These are phyloP conservation scores for Caenorhabditis inopinata DNA, from an alignment of 1,140 invertebrate species.

Conservation along the genomic window DNA sequence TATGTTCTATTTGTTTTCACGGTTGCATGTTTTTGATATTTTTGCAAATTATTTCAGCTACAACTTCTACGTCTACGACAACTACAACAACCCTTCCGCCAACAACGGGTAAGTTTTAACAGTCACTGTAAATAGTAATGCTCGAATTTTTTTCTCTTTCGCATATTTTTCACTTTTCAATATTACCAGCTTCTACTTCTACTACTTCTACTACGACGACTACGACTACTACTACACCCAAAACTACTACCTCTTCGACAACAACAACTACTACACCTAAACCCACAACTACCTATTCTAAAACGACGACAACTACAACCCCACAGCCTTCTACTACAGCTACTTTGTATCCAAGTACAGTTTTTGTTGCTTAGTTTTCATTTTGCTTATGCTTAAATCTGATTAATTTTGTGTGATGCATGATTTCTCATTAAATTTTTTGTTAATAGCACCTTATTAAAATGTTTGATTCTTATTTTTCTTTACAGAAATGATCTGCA, in stretches of 20 bases:
- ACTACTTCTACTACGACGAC: background rate
- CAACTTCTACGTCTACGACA: background rate
- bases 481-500: background rate
- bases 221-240: background rate
- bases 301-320: background rate
- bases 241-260: background rate
- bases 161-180: constrained; percentile 5
- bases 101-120: constrained; percentile 30
- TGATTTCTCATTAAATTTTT: background rate
- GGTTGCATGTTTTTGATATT: background rate
- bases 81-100: constrained; percentile 17
- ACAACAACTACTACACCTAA: constrained; percentile 20
- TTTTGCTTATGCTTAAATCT: background rate
- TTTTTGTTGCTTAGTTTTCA: background rate
- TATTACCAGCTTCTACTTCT: constrained; percentile 23
- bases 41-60: background rate
- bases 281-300: background rate
- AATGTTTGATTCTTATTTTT: background rate
- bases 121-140: background rate
- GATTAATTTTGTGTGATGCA: background rate
- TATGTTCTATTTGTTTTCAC: no score
- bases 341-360: constrained; percentile 22
- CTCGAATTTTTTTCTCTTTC: no score
- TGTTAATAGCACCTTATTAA: background rate
- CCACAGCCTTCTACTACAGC: background rate